phyloP scores from a whole-genome alignment of 2,888 invertebrate genomes.

The Harpalus rufipes region DNA sequence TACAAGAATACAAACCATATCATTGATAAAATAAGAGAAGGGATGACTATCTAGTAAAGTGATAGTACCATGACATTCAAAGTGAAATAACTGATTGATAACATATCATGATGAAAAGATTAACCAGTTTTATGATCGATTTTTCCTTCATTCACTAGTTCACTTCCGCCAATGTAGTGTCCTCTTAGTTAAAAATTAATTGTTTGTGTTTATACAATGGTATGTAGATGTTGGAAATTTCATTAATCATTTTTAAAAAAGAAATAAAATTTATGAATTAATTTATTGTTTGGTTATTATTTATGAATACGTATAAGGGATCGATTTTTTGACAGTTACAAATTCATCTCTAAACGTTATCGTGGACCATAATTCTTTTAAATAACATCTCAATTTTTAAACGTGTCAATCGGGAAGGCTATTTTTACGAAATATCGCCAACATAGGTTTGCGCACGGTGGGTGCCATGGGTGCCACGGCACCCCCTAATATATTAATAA shows the following conservation, averaged over 20 bases:
- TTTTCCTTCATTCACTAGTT: conserved; percentile 10
- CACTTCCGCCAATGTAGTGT: not conserved
- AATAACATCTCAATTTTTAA: not conserved
- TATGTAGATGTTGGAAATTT: conserved; percentile 19
- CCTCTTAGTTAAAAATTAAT: conserved; percentile 3
- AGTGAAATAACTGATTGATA: conserved; percentile 47
- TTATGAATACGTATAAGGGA: conserved; percentile 9
- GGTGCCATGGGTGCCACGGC: no score
- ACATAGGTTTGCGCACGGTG: no score
- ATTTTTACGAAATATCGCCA: not conserved
- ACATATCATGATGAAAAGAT: conserved; percentile 43
- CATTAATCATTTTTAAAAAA: conserved; percentile 19
- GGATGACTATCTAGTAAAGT: conserved; percentile 10
- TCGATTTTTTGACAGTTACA: conserved; percentile 29
- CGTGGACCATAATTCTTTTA: conserved; percentile 23
- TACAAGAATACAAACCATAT: not conserved
- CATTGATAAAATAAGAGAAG: conserved; percentile 4
- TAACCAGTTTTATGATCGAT: conserved; percentile 32
- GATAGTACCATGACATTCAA: conserved; percentile 37
- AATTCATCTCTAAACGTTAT: not conserved
- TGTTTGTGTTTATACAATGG: conserved; percentile 18
- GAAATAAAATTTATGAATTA: conserved; percentile 11
- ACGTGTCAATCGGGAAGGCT: not conserved
- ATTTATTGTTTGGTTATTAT: conserved; percentile 31
- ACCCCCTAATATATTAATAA: no score